A percentile compares a stretch with the other conserved stretches of the same genome.
Evolutionary conservation across 2,797 vertebrate species (phyloP).

Genomic region (Hippopotamyrus pictus): DNA sequence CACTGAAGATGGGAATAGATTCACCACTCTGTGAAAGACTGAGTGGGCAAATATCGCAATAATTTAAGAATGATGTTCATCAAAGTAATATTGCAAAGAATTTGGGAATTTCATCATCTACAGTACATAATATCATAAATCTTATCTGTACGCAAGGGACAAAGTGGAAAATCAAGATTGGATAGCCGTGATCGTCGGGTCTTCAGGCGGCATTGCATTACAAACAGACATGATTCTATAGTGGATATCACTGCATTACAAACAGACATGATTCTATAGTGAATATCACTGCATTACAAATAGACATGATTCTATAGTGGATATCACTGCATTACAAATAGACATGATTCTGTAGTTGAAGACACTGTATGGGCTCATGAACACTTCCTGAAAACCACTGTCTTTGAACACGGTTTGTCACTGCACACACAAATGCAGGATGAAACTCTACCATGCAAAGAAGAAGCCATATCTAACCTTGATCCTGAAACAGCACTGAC

Average conservation of each 20-base stretch:
- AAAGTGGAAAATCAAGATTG: background rate
- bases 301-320: no score
- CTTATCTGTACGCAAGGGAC: background rate
- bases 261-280: background rate
- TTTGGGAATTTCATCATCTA: background rate
- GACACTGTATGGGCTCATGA: background rate
- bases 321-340: background rate
- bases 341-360: background rate
- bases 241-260: background rate
- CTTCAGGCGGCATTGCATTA: background rate
- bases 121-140: background rate
- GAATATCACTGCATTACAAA: background rate
- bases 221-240: background rate
- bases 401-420: background rate
- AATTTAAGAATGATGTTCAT: background rate
- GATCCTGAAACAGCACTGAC: background rate
- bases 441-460: background rate
- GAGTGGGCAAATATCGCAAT: background rate
- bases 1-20: background rate
- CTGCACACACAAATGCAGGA: background rate
- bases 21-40: background rate
- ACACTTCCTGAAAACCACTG: background rate
- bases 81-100: background rate
- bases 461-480: background rate
- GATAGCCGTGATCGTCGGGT: background rate